These are phyloP conservation scores for Palaemon carinicauda DNA, from an alignment of 1,140 invertebrate genomes.

Conservation along the genomic window DNA sequence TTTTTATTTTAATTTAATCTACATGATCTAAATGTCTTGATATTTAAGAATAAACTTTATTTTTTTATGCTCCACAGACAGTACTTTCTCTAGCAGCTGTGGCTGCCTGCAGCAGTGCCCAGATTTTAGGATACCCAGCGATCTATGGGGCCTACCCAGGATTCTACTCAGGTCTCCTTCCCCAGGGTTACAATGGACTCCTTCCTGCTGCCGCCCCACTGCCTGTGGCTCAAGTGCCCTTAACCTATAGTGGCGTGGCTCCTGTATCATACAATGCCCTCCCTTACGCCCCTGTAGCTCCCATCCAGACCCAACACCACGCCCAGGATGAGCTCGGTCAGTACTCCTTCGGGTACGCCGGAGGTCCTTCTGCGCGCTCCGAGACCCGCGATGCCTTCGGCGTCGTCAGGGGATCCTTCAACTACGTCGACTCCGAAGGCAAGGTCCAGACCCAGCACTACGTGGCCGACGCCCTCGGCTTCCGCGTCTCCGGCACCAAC, in stretches of 20 bases:
- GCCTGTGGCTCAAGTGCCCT: neutral
- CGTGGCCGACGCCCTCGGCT: constrained; percentile 65
- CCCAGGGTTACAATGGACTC: constrained; percentile 1
- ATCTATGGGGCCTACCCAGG: too few relatives aligned
- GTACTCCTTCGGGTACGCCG: constrained; percentile 39
- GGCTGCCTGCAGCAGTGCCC: neutral
- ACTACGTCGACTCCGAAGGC: constrained; percentile 38
- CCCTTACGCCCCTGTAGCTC: neutral
- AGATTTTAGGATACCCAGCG: neutral
- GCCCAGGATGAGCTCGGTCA: constrained; percentile 45
- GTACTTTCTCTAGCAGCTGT: neutral
- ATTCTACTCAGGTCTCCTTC: constrained; percentile 8
- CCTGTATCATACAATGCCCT: neutral
- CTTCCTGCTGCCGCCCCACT: neutral
- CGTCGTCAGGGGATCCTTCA: constrained; percentile 24
- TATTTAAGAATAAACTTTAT: too few relatives aligned
- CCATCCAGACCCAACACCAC: constrained; percentile 34
- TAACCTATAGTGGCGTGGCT: neutral
- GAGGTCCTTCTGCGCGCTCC: constrained; percentile 10
- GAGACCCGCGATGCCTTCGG: constrained; percentile 38
- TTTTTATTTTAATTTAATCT: too few relatives aligned
- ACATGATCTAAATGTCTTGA: too few relatives aligned
- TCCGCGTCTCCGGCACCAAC: constrained; percentile 74
- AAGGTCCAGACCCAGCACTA: constrained; percentile 44
- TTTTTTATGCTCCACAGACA: constrained; percentile 1